Evolutionary conservation across 2,888 invertebrate species (phyloP).

Genomic region (Drosophila neonasuta): DNA sequence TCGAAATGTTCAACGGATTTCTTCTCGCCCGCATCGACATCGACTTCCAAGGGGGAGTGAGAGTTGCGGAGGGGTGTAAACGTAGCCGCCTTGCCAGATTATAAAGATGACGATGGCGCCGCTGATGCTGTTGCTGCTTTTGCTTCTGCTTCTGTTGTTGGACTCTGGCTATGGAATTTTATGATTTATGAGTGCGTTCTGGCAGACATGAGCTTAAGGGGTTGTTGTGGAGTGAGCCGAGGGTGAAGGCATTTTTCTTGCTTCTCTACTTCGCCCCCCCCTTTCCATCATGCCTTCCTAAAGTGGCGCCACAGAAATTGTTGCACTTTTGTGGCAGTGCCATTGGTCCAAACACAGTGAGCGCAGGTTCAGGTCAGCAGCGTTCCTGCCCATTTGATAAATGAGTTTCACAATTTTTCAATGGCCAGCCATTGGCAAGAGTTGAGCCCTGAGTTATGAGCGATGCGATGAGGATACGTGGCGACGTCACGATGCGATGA

Average conservation of each 20-base stretch:
- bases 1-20: constrained; percentile 25
- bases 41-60: not conserved
- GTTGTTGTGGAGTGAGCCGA: not conserved
- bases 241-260: constrained; percentile 40
- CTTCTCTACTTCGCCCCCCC: constrained; percentile 5
- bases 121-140: constrained; percentile 19
- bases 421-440: constrained; percentile 39
- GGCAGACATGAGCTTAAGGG: constrained; percentile 41
- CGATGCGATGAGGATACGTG: constrained; percentile 31
- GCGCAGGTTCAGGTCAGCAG: constrained; percentile 53
- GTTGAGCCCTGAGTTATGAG: constrained; percentile 57
- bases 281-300: not conserved
- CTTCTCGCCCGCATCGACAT: not conserved
- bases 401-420: constrained; percentile 71
- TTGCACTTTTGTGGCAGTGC: constrained; percentile 60
- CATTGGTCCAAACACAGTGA: constrained; percentile 23
- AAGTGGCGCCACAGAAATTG: constrained; percentile 59
- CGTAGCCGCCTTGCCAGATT: constrained; percentile 62
- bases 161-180: constrained; percentile 66
- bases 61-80: constrained; percentile 1
- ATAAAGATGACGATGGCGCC: constrained; percentile 72
- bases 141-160: constrained; percentile 11
- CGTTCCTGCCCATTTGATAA: constrained; percentile 67
- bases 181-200: constrained; percentile 72
- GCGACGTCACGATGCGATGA: constrained; percentile 15